phyloP scores from a whole-genome alignment of 2,797 vertebrate genomes.

The Anabacerthia variegaticeps region DNA sequence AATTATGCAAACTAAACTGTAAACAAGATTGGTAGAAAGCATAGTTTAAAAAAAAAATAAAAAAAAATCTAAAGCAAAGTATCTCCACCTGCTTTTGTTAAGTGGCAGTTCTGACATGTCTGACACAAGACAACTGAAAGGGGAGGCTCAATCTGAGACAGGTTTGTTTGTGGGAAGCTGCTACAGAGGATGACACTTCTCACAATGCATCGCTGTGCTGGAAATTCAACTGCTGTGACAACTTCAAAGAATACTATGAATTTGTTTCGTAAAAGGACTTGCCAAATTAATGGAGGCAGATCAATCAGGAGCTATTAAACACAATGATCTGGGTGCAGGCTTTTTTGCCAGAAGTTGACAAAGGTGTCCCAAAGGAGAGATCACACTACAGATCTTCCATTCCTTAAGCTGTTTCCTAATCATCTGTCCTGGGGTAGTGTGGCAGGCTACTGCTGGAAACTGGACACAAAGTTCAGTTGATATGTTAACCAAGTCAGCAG shows the following conservation, averaged over 20 bases:
- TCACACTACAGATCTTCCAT: background rate
- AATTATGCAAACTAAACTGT: background rate
- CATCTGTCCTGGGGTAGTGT: background rate
- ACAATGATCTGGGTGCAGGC: fast-evolving
- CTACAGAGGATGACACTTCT: background rate
- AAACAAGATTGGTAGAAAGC: background rate
- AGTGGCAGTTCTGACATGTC: background rate
- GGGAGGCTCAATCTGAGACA: background rate
- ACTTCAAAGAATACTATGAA: background rate
- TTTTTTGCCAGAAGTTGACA: background rate
- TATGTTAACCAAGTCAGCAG: background rate
- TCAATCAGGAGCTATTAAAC: background rate
- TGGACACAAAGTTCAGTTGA: background rate
- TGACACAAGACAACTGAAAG: background rate
- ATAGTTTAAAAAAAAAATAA: background rate
- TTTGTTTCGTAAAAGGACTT: background rate
- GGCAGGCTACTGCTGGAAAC: background rate
- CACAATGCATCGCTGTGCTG: fast-evolving
- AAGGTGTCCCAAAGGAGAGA: background rate
- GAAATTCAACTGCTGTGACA: background rate
- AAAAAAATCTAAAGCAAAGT: background rate
- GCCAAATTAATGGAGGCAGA: background rate
- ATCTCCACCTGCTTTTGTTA: background rate
- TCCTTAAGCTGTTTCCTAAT: background rate
- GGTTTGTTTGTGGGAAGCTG: background rate